Evolutionary conservation across 2,113 vertebrate species (phyloP), one percentile per base, ranked within the genome.

Genomic region (Strigops habroptila): DNA sequence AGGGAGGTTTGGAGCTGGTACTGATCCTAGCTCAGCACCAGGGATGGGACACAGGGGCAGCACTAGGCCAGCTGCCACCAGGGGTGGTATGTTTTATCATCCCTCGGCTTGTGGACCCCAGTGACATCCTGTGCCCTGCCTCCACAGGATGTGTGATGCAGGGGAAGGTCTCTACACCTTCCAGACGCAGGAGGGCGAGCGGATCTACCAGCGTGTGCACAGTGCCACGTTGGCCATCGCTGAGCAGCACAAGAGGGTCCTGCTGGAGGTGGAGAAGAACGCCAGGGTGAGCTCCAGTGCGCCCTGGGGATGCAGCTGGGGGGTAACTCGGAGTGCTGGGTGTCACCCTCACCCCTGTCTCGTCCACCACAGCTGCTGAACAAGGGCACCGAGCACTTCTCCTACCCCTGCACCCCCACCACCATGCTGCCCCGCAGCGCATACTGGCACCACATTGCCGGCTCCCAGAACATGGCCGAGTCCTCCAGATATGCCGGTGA

Each of bases 161-260:
- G 99, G 99, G 2, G 99, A 99, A 97, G 99, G 99, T 28, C 98
- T 99, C 64, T 99, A 99, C 97, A 99, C 99, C 71, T 99, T 99
- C 96, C 99, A 99, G 98, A 99, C 99, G 0, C 98, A 98, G 95
- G 99, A 99, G 30, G 99, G 99, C 1, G 99, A 99, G 78, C 99
- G 99, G 97, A 99, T 99, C 95, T 99, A 99, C 96, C 99, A 99
- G 96, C 98, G 99, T 4, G 99, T 99, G 73, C 99, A 99, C 97
- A 98, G 98, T 1, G 99, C 99, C 68, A 99, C 99, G 0, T 91
- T 99, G 97, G 98, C 99, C 82, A 99, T 99, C 0, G 99, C 99
- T 0, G 99, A 99, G 96, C 99, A 99, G 96, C 99, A 99, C 98
- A 99, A 99, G 97, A 98, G 98, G 57, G 98, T 99, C 90, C 97